Base-by-base conservation (phyloP, 1,140 invertebrate species). In the Zaprionus ghesquierei region DNA sequence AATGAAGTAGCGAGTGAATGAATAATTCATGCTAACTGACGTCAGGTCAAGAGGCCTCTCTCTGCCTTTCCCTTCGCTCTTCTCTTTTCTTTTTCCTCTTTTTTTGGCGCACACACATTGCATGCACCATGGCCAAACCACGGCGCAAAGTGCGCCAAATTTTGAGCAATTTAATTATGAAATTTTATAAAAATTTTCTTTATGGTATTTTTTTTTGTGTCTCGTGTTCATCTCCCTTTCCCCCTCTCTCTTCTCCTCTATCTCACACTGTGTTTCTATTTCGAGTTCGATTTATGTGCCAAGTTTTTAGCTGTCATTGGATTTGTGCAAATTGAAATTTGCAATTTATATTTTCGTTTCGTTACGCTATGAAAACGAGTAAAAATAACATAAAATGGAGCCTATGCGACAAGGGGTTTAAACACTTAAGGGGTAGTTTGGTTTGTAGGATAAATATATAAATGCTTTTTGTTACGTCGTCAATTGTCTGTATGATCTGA, bases 91-190 rank as follows among this genome's bases (percentile, higher is more conserved):
- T 6, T 8, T 29, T 33, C 12, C 31, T 33, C 31, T 13, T 33
- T 33, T 33, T 35, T n/a, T 23, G 23, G 31, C 61, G 25, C 46
- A 33, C 33, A 25, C 9, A 49, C 46, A 49, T n/a, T 10, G 1
- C 13, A 23, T 15, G 12, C 10, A 51, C 20, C 55, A n/a, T 35
- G 18, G 23, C 10, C 46, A 38, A 60, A n/a, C n/a, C n/a, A n/a
- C n/a, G n/a, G 56, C 72, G 64, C 68, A 56, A n/a, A 54, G 69
- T 79, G 81, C 71, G 86, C 81, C 75, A 87, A 84, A 89, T 87
- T 87, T 87, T 87, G 82, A 84, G 69, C 84, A 82, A 87, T 87
- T 87, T 82, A 89, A 89, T 87, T 89, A 82, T 79, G 82, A 74
- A 77, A 79, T 87, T 79, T 66, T 31, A 31, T 38, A 29, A 18